These are phyloP conservation scores for Cossypha niveicapilla DNA, from an alignment of 2,797 vertebrate species.

Conservation along the genomic window DNA sequence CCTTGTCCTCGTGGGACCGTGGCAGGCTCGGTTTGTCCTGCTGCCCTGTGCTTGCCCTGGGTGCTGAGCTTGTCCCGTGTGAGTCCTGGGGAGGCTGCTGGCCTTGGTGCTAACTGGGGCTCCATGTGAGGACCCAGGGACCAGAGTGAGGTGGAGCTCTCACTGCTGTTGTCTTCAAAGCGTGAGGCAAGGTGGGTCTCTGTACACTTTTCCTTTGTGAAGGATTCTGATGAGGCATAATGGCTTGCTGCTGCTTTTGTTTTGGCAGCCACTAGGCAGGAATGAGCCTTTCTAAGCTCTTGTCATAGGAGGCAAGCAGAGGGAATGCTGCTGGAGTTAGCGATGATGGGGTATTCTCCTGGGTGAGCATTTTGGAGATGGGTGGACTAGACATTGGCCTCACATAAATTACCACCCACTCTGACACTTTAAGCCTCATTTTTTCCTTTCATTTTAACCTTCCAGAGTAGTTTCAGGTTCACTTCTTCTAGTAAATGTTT, in stretches of 20 bases:
- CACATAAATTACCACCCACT: background rate
- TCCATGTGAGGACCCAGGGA: fast-evolving
- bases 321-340: background rate
- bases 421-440: background rate
- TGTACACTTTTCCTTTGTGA: background rate
- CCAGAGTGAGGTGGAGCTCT: background rate
- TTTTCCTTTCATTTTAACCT: constrained; percentile 6
- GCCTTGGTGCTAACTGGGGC: fast-evolving
- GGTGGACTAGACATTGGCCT: background rate
- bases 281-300: background rate
- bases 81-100: background rate
- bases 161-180: background rate
- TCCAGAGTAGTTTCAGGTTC: constrained; percentile 29
- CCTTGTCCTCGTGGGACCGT: background rate
- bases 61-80: fast-evolving
- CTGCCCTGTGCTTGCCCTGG: fast-evolving
- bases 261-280: background rate
- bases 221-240: background rate
- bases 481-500: constrained; percentile 37
- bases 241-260: background rate
- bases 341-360: background rate
- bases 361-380: background rate
- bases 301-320: background rate
- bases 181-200: background rate
- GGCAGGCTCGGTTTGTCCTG: background rate